Evolutionary conservation across 35 echinoderm and acorn worm species (phyloP).

Genomic region (Eucidaris tribuloides): DNA sequence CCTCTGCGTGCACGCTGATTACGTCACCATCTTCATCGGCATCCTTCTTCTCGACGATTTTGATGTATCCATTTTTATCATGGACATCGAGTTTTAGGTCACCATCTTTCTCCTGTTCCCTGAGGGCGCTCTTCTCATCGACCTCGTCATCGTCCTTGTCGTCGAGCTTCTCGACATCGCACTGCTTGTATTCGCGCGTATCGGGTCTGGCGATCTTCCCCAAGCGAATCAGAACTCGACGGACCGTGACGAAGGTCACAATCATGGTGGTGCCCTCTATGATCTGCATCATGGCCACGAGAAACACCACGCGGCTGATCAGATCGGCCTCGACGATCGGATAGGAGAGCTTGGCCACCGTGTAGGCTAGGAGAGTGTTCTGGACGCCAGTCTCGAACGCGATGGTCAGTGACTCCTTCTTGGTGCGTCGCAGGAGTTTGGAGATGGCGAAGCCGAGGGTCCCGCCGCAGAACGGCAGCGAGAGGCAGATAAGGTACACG

Average conservation of each 20-base stretch:
- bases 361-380: slow-evolving; percentile 64
- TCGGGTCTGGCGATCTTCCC: slow-evolving; percentile 15
- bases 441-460: slow-evolving; percentile 55
- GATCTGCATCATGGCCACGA: slow-evolving; percentile 52
- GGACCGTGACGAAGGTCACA: slow-evolving; percentile 38
- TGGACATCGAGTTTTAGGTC: neutral
- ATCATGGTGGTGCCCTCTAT: slow-evolving; percentile 37
- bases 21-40: neutral
- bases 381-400: slow-evolving; percentile 81
- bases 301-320: slow-evolving; percentile 36
- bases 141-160: neutral
- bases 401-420: slow-evolving; percentile 56
- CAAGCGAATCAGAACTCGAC: neutral
- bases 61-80: neutral
- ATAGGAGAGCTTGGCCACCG: slow-evolving; percentile 70
- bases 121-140: neutral
- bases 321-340: slow-evolving; percentile 60
- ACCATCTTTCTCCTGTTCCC: neutral
- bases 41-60: too few species aligned
- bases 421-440: slow-evolving; percentile 50
- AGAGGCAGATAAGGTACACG: slow-evolving; percentile 25
- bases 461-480: slow-evolving; percentile 44
- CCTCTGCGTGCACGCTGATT: neutral
- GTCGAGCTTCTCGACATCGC: neutral
- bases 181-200: neutral